Evolutionary conservation across 2,888 invertebrate species (phyloP).

Genomic region (Pasiphila rectangulata): DNA sequence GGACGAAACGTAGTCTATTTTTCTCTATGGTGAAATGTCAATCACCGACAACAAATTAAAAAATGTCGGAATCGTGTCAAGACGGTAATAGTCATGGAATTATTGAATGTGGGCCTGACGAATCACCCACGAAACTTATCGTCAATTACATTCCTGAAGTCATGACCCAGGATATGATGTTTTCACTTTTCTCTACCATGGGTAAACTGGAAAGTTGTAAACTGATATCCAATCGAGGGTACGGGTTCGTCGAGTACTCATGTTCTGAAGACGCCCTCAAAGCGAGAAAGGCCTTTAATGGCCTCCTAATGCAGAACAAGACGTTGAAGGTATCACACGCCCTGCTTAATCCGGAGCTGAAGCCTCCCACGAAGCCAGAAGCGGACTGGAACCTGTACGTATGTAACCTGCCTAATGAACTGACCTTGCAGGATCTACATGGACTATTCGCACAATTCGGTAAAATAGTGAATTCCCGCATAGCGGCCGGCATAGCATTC

Average conservation of each 20-base stretch:
- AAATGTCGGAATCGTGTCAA: slow-evolving; percentile 82
- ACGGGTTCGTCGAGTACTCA: slow-evolving; percentile 79
- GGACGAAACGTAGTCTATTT: slow-evolving; percentile 51
- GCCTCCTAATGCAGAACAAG: slow-evolving; percentile 79
- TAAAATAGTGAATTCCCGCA: slow-evolving; percentile 80
- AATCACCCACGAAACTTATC: slow-evolving; percentile 81
- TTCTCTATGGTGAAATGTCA: slow-evolving; percentile 74
- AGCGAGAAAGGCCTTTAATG: slow-evolving; percentile 77
- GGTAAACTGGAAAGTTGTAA: slow-evolving; percentile 82
- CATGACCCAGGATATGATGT: slow-evolving; percentile 82
- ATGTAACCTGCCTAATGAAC: slow-evolving; percentile 80
- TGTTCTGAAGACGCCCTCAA: slow-evolving; percentile 76
- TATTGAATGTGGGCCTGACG: slow-evolving; percentile 78
- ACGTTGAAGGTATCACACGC: slow-evolving; percentile 79
- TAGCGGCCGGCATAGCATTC: slow-evolving; percentile 79
- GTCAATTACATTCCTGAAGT: slow-evolving; percentile 82
- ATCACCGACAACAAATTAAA: slow-evolving; percentile 80
- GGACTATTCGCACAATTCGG: slow-evolving; percentile 79
- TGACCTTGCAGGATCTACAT: slow-evolving; percentile 80
- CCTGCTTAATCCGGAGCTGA: slow-evolving; percentile 73
- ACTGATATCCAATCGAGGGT: slow-evolving; percentile 79
- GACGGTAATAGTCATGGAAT: slow-evolving; percentile 81
- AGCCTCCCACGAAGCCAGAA: slow-evolving; percentile 78
- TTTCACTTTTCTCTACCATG: slow-evolving; percentile 79
- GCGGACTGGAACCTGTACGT: slow-evolving; percentile 81